Percentiles rank a stretch among this genome's conserved stretches.
Evolutionary conservation across 2,888 invertebrate species (phyloP).

Genomic region (Nebria salina): DNA sequence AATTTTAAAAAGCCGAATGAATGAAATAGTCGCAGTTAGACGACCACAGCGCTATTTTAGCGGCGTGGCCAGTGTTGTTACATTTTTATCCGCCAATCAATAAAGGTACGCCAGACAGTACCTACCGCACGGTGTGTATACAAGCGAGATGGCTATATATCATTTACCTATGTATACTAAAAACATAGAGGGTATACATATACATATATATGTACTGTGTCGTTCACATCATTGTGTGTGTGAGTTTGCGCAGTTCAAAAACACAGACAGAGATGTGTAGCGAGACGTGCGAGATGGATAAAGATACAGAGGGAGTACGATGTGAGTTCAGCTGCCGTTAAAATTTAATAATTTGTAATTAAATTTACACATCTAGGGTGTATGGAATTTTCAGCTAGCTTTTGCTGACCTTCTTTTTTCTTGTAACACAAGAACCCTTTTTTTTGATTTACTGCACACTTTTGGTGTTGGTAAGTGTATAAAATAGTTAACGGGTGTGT

Average conservation of each 20-base stretch:
- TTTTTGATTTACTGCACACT: too few species aligned
- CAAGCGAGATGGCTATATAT: background rate
- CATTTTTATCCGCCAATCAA: constrained; percentile 42
- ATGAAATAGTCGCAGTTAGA: background rate
- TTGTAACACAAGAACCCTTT: too few species aligned
- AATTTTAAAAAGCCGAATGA: background rate
- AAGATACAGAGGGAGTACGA: background rate
- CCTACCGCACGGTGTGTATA: background rate
- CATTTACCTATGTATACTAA: background rate
- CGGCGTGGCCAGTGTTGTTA: constrained; percentile 22
- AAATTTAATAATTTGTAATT: constrained; percentile 43
- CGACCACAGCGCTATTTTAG: constrained; percentile 14
- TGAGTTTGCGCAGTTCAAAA: background rate
- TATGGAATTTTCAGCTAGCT: constrained; percentile 4
- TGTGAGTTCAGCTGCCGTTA: constrained; percentile 31
- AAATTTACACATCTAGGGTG: constrained; percentile 32
- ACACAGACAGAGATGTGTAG: background rate
- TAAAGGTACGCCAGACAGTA: constrained; percentile 29
- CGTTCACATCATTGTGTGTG: background rate
- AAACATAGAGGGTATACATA: background rate
- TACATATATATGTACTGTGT: background rate
- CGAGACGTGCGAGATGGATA: background rate
- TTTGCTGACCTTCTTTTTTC: background rate
- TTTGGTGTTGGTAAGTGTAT: background rate
- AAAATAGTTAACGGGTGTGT: background rate